A percentile compares a stretch with the other conserved stretches of the same genome.
These are phyloP conservation scores for Alviniconcha marisindica DNA, from an alignment of 1,140 invertebrate genomes.

Conservation along the genomic window DNA sequence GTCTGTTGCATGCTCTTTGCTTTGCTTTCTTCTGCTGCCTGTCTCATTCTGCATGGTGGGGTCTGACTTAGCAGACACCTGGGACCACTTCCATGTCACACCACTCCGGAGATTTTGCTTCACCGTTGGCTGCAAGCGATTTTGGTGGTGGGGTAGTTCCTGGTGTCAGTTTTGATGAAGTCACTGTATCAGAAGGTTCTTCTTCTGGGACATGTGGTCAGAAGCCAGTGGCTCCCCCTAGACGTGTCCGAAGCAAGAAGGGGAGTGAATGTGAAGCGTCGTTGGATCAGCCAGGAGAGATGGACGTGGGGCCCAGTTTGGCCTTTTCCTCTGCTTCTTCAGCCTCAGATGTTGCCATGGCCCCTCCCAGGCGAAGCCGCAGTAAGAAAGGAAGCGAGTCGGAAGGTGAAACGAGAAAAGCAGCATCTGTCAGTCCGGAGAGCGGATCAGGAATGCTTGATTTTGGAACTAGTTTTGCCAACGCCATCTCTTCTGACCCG, in stretches of 20 bases:
- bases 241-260: conserved; percentile 22
- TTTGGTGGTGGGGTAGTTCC: conserved; percentile 1
- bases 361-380: background rate
- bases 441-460: background rate
- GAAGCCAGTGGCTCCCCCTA: conserved; percentile 15
- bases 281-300: background rate
- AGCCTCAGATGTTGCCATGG: background rate
- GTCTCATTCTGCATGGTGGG: background rate
- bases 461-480: background rate
- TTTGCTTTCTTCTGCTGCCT: background rate
- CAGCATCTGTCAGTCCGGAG: background rate
- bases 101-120: background rate
- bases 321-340: background rate
- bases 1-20: conserved; percentile 24
- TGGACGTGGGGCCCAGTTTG: background rate
- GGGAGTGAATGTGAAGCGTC: background rate
- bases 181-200: background rate
- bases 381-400: background rate
- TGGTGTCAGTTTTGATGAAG: too few relatives aligned
- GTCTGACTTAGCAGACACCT: background rate
- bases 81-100: background rate
- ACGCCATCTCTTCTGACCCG: too few relatives aligned
- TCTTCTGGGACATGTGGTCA: background rate
- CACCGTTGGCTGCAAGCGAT: background rate
- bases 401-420: background rate